A percentile compares a stretch with the other conserved stretches of the same genome.
Evolutionary conservation across 2,113 vertebrate species (phyloP).

Genomic region (Abramis brama): DNA sequence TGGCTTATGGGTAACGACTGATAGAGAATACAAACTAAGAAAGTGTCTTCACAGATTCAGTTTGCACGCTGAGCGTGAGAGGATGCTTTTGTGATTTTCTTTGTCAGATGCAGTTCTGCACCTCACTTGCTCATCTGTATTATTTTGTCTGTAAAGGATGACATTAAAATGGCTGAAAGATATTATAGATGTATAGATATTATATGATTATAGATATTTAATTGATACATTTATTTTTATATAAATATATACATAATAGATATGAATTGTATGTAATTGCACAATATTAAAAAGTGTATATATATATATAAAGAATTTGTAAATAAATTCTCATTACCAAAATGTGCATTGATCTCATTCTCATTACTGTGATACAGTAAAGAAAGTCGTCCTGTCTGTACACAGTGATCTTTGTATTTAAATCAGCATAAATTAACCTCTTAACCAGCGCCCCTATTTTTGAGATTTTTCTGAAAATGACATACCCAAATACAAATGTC

Average conservation of each 20-base stretch:
- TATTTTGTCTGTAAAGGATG: not conserved
- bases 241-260: too few relatives aligned
- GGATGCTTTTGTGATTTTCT: constrained; percentile 1
- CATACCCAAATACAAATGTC: too few relatives aligned
- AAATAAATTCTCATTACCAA: too few relatives aligned
- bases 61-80: not conserved
- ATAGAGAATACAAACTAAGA: not conserved
- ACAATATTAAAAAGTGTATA: too few relatives aligned
- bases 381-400: not conserved
- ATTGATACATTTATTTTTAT: too few relatives aligned
- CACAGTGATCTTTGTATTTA: not conserved
- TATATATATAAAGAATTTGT: too few relatives aligned
- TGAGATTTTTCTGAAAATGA: too few relatives aligned
- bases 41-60: not conserved
- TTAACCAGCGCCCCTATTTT: too few relatives aligned
- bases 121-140: not conserved
- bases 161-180: not conserved
- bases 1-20: not conserved
- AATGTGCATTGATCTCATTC: too few relatives aligned
- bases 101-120: not conserved
- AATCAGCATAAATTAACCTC: not conserved
- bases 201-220: too few relatives aligned
- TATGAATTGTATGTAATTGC: too few relatives aligned
- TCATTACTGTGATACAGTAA: not conserved
- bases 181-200: too few relatives aligned